Percentiles rank a stretch among this genome's conserved stretches.
Conservation (phyloP, 2,888 invertebrate species). For the Melanophora roralis region DNA sequence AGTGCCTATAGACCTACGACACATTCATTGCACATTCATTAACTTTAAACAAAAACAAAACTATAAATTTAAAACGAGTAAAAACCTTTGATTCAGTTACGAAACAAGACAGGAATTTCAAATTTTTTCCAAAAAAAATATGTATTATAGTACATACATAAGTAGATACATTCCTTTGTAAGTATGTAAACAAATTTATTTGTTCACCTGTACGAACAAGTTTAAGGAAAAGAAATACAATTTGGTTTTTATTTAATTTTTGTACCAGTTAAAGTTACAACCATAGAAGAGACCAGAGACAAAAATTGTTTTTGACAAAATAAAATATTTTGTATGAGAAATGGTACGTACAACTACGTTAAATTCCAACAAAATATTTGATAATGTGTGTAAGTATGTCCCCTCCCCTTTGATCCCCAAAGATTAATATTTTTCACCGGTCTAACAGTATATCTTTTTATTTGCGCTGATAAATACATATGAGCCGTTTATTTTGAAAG, state of each 20-base stretch:
- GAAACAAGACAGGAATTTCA: slow-evolving; percentile 10
- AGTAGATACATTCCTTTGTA: neutral
- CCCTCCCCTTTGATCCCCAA: too few relatives aligned
- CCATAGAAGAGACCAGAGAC: too few relatives aligned
- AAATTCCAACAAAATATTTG: too few relatives aligned
- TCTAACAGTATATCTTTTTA: neutral
- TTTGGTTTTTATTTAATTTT: neutral
- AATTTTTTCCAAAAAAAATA: neutral
- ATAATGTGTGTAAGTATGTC: too few relatives aligned
- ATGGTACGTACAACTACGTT: too few relatives aligned
- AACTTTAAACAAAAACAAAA: neutral
- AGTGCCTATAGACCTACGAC: too few relatives aligned
- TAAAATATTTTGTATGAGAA: too few relatives aligned
- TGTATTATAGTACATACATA: neutral
- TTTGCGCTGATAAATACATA: neutral
- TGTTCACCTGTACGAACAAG: neutral
- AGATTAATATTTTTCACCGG: neutral
- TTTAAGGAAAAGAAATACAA: neutral
- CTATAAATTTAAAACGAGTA: neutral
- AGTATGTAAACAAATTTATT: neutral
- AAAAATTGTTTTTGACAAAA: too few relatives aligned
- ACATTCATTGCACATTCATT: neutral
- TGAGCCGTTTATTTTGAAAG: too few relatives aligned
- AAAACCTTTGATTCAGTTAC: slow-evolving; percentile 3
- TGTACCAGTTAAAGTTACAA: neutral